A percentile compares a stretch with the other conserved stretches of the same genome.
Conservation (phyloP, 2,888 invertebrate genomes). For the Acrocyrtus sp. region DNA sequence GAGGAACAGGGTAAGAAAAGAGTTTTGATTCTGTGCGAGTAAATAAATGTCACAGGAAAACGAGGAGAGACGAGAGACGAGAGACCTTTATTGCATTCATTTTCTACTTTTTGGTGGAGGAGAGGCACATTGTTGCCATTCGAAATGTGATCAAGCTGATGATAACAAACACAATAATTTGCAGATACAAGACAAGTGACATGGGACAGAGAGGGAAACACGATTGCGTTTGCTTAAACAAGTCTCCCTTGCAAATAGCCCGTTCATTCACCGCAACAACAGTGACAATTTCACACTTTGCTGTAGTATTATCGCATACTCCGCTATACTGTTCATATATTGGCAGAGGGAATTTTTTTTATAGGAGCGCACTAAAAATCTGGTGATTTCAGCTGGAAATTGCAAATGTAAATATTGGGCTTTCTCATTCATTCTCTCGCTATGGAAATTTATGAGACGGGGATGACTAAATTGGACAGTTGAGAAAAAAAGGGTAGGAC, state of each 20-base stretch:
- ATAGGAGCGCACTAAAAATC: background rate
- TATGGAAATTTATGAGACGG: constrained; percentile 45
- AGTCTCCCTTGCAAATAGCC: background rate
- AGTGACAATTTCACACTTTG: too few species aligned
- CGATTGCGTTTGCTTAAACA: background rate
- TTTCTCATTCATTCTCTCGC: constrained; percentile 36
- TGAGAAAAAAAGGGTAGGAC: constrained; percentile 8
- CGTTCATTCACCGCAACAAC: too few species aligned
- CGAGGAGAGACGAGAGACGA: too few species aligned
- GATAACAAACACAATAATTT: too few species aligned
- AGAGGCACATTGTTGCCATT: too few species aligned
- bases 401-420: constrained; percentile 43
- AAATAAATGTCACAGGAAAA: too few species aligned
- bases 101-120: too few species aligned
- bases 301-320: background rate
- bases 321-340: background rate
- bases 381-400: constrained; percentile 33
- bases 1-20: too few species aligned
- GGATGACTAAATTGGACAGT: constrained; percentile 32
- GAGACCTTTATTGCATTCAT: too few species aligned
- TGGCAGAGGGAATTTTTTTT: background rate
- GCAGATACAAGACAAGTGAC: too few species aligned
- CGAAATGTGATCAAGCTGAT: too few species aligned
- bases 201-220: background rate
- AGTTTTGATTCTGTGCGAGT: too few species aligned